phyloP scores from a whole-genome alignment of 2,113 vertebrate species.

The Elanoides forficatus region DNA sequence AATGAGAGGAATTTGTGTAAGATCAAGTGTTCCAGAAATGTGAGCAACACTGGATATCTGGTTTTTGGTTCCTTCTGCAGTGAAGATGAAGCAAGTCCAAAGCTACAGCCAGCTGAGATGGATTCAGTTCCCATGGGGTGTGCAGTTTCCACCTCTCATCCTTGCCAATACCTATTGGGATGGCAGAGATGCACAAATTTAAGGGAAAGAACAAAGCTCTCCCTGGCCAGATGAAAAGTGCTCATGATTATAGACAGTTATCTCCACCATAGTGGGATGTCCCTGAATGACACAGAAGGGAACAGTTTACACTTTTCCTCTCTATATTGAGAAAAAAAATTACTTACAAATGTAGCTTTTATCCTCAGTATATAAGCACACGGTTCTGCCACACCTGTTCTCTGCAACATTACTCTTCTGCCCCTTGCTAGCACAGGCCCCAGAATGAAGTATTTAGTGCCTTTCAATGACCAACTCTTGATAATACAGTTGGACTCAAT shows the following conservation, averaged over 20 bases:
- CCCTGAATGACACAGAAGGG: not conserved
- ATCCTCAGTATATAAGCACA: not conserved
- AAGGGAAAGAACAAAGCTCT: not conserved
- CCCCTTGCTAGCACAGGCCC: not conserved
- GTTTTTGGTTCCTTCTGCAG: not conserved
- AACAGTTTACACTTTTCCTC: not conserved
- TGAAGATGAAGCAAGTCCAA: not conserved
- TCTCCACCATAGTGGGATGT: no score
- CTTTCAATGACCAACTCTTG: not conserved
- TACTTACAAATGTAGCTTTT: not conserved
- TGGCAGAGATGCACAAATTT: not conserved
- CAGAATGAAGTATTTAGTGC: not conserved
- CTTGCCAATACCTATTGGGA: not conserved
- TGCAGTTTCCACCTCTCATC: not conserved
- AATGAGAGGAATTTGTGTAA: not conserved
- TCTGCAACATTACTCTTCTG: not conserved
- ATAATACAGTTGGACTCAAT: fast-evolving
- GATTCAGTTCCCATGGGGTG: not conserved
- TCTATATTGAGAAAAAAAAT: not conserved
- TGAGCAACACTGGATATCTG: not conserved
- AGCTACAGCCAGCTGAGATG: not conserved
- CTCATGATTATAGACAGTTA: not conserved
- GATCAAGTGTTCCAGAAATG: not conserved
- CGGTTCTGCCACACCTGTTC: not conserved
- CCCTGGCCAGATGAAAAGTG: not conserved